Evolutionary conservation across 2,113 vertebrate species (phyloP).

Genomic region (Pachypanchax playfairii): DNA sequence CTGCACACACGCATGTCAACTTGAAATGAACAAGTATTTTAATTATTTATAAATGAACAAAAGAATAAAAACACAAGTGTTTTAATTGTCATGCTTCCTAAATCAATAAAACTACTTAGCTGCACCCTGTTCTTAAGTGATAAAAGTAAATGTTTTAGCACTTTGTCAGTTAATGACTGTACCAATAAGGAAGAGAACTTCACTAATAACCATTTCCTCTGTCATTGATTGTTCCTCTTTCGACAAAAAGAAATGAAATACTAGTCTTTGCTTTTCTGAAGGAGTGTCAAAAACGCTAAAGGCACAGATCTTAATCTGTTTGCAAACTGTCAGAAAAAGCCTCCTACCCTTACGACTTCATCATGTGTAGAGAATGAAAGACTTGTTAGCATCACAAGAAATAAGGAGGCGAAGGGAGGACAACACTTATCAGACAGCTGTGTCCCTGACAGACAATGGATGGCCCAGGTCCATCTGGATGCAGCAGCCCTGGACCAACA

Average conservation of each 20-base stretch:
- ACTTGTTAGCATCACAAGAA: constrained; percentile 44
- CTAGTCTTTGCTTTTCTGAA: constrained; percentile 1
- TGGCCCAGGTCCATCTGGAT: constrained; percentile 96
- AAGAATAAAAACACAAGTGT: neutral
- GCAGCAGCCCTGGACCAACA: constrained; percentile 93
- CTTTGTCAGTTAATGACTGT: constrained; percentile 1
- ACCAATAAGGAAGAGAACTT: constrained; percentile 19
- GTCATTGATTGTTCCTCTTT: neutral
- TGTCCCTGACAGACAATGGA: constrained; percentile 98
- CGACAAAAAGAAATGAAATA: constrained; percentile 15
- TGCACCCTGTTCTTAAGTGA: neutral
- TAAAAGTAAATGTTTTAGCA: constrained; percentile 1
- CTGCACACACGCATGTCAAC: neutral
- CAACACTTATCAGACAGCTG: constrained; percentile 88
- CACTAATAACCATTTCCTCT: neutral
- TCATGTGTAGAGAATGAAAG: constrained; percentile 25
- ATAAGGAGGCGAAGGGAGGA: constrained; percentile 51
- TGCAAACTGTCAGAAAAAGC: constrained; percentile 2
- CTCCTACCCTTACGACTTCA: constrained; percentile 9
- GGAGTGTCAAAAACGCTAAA: constrained; percentile 17
- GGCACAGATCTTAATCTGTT: constrained; percentile 16
- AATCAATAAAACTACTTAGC: neutral
- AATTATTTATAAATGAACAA: too few species aligned
- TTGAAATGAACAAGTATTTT: neutral
- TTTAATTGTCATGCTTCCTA: neutral